phyloP scores from a whole-genome alignment of 2,797 vertebrate genomes.

The Otus scops region DNA sequence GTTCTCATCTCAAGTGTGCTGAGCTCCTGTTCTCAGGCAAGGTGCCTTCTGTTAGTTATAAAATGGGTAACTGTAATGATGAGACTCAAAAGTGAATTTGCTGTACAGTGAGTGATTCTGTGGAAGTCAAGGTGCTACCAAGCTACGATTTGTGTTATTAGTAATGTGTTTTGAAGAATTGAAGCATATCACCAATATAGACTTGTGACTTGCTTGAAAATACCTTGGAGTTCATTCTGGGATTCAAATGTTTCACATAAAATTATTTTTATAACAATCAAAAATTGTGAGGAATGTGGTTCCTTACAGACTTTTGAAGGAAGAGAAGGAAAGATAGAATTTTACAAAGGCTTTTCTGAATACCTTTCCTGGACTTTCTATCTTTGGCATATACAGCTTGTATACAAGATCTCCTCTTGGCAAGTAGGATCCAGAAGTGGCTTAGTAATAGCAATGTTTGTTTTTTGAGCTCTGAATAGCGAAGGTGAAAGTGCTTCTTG shows the following conservation, averaged over 20 bases:
- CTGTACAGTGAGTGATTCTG: background rate
- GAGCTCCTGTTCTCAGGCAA: background rate
- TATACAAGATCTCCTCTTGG: background rate
- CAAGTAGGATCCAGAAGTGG: background rate
- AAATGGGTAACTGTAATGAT: background rate
- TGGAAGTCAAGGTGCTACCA: fast-evolving
- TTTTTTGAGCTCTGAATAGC: background rate
- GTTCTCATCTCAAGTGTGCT: background rate
- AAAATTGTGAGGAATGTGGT: background rate
- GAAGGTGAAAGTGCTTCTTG: background rate
- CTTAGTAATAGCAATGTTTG: background rate
- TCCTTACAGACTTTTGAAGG: background rate
- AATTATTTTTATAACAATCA: background rate
- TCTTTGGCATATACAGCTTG: background rate
- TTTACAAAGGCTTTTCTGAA: background rate
- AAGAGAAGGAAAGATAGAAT: background rate
- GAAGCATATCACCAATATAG: background rate
- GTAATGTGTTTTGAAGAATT: background rate
- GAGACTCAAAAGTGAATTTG: background rate
- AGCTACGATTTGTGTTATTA: background rate
- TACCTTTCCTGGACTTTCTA: background rate
- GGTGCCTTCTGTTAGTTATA: background rate
- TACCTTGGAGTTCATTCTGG: background rate
- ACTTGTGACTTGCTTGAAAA: background rate
- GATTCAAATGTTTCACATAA: background rate